Conservation (phyloP, 2,888 invertebrate species). For the Cephus pulcher region DNA sequence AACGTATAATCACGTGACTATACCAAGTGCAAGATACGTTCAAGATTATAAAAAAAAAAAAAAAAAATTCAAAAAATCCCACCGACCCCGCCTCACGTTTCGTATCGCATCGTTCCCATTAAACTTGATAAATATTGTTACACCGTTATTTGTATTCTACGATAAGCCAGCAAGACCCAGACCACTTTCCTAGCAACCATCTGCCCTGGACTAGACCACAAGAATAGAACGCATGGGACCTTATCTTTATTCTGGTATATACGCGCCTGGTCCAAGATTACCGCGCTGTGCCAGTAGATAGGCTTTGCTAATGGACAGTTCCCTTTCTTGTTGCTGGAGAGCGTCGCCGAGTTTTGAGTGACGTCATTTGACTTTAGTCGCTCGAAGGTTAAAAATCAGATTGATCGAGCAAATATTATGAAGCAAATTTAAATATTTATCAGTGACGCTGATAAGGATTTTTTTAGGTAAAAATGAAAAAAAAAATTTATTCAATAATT, state of each 20-base stretch:
- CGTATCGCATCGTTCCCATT: background rate
- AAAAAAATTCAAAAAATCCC: background rate
- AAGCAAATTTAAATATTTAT: background rate
- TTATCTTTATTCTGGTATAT: background rate
- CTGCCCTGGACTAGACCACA: background rate
- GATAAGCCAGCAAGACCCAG: background rate
- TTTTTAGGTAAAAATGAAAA: too few relatives aligned
- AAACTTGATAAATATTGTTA: background rate
- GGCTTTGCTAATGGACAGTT: background rate
- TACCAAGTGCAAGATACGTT: background rate
- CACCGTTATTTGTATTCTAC: background rate
- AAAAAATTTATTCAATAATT: too few relatives aligned
- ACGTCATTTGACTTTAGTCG: background rate
- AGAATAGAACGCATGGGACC: background rate
- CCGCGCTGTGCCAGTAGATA: background rate
- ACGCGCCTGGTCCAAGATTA: background rate
- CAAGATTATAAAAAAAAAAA: background rate
- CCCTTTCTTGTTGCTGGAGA: background rate
- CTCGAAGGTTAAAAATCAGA: too few relatives aligned
- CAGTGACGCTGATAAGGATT: background rate
- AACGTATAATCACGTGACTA: background rate
- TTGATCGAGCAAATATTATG: background rate
- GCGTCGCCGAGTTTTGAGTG: background rate
- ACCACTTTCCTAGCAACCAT: background rate
- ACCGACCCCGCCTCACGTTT: background rate